These are phyloP conservation scores for Lithosia quadra DNA, from an alignment of 2,888 invertebrate genomes.

Conservation along the genomic window DNA sequence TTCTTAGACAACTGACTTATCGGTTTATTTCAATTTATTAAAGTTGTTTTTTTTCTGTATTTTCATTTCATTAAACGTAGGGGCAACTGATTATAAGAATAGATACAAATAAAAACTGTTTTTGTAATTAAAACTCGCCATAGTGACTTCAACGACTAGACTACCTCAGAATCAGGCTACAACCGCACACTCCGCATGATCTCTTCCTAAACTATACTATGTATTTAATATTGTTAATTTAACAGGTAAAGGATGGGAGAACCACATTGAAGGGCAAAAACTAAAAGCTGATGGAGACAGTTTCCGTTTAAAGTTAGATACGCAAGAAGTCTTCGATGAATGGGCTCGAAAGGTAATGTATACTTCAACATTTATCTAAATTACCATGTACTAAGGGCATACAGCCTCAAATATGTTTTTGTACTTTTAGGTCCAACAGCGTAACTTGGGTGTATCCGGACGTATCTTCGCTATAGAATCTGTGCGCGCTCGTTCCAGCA, in stretches of 20 bases:
- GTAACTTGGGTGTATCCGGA: conserved; percentile 97
- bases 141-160: no score
- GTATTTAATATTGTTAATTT: conserved; percentile 15
- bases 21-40: no score
- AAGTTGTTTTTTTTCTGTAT: no score
- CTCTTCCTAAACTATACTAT: no score
- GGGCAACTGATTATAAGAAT: not conserved
- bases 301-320: conserved; percentile 98
- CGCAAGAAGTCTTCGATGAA: conserved; percentile 98
- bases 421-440: conserved; percentile 91
- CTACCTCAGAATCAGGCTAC: no score
- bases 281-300: conserved; percentile 99
- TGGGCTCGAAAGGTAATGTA: conserved; percentile 94
- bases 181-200: no score
- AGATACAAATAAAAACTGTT: not conserved
- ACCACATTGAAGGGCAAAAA: conserved; percentile 99
- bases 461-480: conserved; percentile 97
- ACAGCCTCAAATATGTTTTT: not conserved
- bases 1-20: no score
- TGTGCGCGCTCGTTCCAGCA: conserved; percentile 91
- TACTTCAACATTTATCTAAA: not conserved
- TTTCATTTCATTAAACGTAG: not conserved
- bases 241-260: conserved; percentile 98
- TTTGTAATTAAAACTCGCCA: no score
- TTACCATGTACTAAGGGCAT: not conserved